Conservation (phyloP, 2,888 invertebrate species). For the Aphidius colemani region DNA sequence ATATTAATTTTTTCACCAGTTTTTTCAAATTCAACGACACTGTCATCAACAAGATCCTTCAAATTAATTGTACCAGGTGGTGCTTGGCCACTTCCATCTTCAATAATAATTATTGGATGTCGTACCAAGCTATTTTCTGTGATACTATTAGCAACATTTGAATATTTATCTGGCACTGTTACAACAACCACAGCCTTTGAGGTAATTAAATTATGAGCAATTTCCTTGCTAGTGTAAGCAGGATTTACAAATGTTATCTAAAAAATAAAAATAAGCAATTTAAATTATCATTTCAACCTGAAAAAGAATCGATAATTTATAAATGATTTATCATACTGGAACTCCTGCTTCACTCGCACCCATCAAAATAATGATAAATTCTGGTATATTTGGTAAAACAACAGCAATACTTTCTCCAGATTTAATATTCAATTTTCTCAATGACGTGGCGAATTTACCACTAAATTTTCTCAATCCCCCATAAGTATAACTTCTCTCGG, state of each 20-base stretch:
- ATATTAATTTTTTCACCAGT: slow-evolving; percentile 24
- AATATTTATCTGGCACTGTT: slow-evolving; percentile 30
- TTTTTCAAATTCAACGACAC: slow-evolving; percentile 35
- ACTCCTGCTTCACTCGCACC: slow-evolving; percentile 30
- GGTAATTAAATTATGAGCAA: slow-evolving; percentile 40
- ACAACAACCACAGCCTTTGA: slow-evolving; percentile 40
- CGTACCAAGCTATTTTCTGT: slow-evolving; percentile 23
- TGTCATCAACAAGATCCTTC: slow-evolving; percentile 33
- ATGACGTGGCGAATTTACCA: too few relatives aligned
- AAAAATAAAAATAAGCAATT: neutral
- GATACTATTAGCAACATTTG: slow-evolving; percentile 30
- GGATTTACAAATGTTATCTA: slow-evolving; percentile 40
- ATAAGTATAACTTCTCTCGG: too few relatives aligned
- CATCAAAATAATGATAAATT: too few relatives aligned
- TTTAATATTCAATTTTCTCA: too few relatives aligned
- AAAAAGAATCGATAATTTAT: neutral
- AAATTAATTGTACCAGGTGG: slow-evolving; percentile 36
- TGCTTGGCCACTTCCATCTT: slow-evolving; percentile 25
- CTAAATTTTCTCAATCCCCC: too few relatives aligned
- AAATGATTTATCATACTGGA: neutral
- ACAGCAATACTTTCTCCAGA: too few relatives aligned
- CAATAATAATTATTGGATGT: slow-evolving; percentile 40
- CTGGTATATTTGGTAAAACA: too few relatives aligned
- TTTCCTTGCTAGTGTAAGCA: slow-evolving; percentile 38
- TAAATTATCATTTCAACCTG: too few relatives aligned